These are phyloP conservation scores for Chromobotia macracanthus DNA, from an alignment of 2,797 vertebrate species.

Conservation along the genomic window DNA sequence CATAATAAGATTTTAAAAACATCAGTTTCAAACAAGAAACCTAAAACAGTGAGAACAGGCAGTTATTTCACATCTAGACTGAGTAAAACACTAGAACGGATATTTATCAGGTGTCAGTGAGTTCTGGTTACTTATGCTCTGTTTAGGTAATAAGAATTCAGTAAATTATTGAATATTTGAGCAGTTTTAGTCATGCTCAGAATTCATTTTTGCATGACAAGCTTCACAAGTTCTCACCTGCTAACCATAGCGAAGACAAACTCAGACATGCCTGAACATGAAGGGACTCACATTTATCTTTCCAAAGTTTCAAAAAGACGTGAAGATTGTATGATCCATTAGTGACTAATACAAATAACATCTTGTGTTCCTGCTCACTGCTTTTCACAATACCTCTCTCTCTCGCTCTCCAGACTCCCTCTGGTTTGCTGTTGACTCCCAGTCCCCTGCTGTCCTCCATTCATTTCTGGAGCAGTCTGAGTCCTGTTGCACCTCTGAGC, in stretches of 20 bases:
- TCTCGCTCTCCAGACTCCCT: slow-evolving; percentile 83
- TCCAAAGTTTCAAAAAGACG: slow-evolving; percentile 16
- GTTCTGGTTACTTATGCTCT: background rate
- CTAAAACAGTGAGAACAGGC: slow-evolving; percentile 4
- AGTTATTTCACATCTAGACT: slow-evolving; percentile 13
- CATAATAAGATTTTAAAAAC: too few species aligned
- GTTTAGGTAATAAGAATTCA: background rate
- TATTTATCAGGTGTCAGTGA: background rate
- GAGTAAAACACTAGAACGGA: background rate
- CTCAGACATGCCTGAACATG: slow-evolving; percentile 5
- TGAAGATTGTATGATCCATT: slow-evolving; percentile 18
- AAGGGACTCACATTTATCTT: background rate
- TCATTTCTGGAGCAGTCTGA: slow-evolving; percentile 95
- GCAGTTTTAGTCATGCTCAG: background rate
- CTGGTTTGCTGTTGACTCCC: slow-evolving; percentile 90
- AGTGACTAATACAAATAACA: slow-evolving; percentile 43
- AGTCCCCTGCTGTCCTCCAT: slow-evolving; percentile 92
- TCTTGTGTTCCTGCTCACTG: slow-evolving; percentile 9
- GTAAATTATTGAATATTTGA: background rate
- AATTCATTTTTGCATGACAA: slow-evolving; percentile 3
- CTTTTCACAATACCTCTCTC: slow-evolving; percentile 20
- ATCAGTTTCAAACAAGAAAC: background rate
- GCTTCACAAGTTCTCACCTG: background rate
- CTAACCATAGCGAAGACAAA: background rate
- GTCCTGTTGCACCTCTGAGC: slow-evolving; percentile 92